These are phyloP conservation scores for Meghimatium bilineatum DNA, from an alignment of 2,888 invertebrate species.

Conservation along the genomic window DNA sequence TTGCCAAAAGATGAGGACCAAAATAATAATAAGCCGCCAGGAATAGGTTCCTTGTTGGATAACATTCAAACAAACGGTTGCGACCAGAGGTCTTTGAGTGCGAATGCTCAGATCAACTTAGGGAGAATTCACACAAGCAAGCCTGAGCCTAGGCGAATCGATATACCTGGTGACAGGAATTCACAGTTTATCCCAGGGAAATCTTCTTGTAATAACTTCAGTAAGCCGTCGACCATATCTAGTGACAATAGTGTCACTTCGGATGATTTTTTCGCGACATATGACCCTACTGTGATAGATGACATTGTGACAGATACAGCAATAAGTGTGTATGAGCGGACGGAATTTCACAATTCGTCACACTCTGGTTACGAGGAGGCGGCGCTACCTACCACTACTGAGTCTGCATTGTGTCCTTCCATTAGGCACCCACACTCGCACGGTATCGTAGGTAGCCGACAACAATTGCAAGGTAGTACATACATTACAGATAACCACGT, in stretches of 20 bases:
- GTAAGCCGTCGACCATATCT: neutral
- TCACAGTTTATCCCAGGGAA: neutral
- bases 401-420: neutral
- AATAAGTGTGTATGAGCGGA: neutral
- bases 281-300: neutral
- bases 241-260: neutral
- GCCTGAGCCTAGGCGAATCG: neutral
- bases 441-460: neutral
- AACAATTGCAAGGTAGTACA: neutral
- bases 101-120: neutral
- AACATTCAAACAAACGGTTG: neutral
- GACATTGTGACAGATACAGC: conserved; percentile 2
- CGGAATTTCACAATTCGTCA: neutral
- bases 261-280: neutral
- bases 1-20: neutral
- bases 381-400: neutral
- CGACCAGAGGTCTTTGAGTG: neutral
- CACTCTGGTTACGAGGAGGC: neutral
- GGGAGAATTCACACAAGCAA: neutral
- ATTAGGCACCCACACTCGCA: neutral
- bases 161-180: neutral
- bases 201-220: neutral
- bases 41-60: neutral
- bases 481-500: neutral
- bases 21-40: neutral